phyloP scores from a whole-genome alignment of 2,797 vertebrate species.

The Schizothorax lantsangensis region DNA sequence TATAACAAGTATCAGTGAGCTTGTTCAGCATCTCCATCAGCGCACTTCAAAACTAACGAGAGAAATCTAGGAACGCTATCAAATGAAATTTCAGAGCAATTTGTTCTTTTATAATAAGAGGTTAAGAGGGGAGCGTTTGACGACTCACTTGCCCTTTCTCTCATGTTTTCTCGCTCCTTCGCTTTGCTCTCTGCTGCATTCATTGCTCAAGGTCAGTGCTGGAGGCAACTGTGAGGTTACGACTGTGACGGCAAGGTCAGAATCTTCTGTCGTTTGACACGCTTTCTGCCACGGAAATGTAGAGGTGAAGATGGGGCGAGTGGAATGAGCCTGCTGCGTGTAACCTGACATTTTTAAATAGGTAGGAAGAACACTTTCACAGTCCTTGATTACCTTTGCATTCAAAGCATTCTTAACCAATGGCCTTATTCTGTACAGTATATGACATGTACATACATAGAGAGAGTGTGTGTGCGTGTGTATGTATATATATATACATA shows the following conservation, averaged over 20 bases:
- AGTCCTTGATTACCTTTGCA: conserved; percentile 11
- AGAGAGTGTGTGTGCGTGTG: background rate
- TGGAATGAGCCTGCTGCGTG: background rate
- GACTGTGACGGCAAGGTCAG: conserved; percentile 33
- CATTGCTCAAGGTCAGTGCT: conserved; percentile 47
- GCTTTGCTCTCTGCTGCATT: conserved; percentile 48
- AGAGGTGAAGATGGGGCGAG: conserved; percentile 22
- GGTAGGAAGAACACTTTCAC: conserved; percentile 4
- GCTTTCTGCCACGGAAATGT: background rate
- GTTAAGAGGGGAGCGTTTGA: conserved; percentile 57
- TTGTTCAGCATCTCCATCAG: conserved; percentile 14
- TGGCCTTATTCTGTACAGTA: background rate
- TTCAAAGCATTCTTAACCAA: conserved; percentile 12
- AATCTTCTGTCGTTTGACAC: conserved; percentile 17
- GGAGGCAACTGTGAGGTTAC: conserved; percentile 21
- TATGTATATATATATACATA: background rate
- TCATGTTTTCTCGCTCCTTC: conserved; percentile 12
- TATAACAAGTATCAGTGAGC: background rate
- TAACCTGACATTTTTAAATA: conserved; percentile 23
- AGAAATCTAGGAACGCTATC: conserved; percentile 48
- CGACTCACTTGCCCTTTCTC: conserved; percentile 17
- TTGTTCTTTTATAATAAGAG: conserved; percentile 66
- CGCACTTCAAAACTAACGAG: conserved; percentile 52
- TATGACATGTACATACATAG: background rate
- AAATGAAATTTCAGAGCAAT: conserved; percentile 77